Percentiles rank a stretch among this genome's conserved stretches.
These are phyloP conservation scores for Petaurus breviceps DNA, from an alignment of 2,113 vertebrate genomes.

Conservation along the genomic window DNA sequence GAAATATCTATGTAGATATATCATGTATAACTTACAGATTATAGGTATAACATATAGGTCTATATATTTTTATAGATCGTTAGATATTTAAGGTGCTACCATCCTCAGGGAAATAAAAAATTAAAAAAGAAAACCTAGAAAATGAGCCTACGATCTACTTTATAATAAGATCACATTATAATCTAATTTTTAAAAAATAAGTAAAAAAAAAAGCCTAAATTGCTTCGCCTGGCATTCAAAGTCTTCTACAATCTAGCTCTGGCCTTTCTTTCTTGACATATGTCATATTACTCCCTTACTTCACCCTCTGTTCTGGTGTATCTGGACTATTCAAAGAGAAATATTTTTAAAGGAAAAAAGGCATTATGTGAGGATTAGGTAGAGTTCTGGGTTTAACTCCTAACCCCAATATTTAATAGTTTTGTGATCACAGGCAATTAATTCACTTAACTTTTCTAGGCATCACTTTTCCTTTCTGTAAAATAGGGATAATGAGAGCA, in stretches of 20 bases:
- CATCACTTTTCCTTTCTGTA: slow-evolving; percentile 1
- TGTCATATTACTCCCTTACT: neutral
- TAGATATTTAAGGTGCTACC: neutral
- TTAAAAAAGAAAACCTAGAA: slow-evolving; percentile 19
- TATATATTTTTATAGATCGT: too few relatives aligned
- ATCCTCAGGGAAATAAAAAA: slow-evolving; percentile 20
- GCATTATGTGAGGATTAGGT: neutral
- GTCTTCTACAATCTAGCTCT: neutral
- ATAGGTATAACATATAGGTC: too few relatives aligned
- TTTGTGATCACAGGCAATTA: neutral
- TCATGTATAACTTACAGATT: neutral
- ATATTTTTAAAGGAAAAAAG: neutral
- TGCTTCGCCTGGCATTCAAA: neutral
- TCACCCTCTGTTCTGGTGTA: neutral
- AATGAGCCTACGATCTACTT: slow-evolving; percentile 10
- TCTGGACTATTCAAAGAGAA: neutral
- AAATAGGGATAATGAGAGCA: slow-evolving; percentile 4
- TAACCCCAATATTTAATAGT: neutral
- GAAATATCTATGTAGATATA: neutral
- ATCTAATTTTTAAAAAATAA: slow-evolving; percentile 10
- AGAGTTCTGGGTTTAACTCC: neutral
- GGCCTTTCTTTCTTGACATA: slow-evolving; percentile 21
- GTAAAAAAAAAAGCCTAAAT: neutral
- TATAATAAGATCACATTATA: neutral
- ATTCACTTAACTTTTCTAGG: neutral